These are phyloP conservation scores for Acanthaster planci DNA, from an alignment of 35 echinoderm and acorn worm genomes.

Conservation along the genomic window DNA sequence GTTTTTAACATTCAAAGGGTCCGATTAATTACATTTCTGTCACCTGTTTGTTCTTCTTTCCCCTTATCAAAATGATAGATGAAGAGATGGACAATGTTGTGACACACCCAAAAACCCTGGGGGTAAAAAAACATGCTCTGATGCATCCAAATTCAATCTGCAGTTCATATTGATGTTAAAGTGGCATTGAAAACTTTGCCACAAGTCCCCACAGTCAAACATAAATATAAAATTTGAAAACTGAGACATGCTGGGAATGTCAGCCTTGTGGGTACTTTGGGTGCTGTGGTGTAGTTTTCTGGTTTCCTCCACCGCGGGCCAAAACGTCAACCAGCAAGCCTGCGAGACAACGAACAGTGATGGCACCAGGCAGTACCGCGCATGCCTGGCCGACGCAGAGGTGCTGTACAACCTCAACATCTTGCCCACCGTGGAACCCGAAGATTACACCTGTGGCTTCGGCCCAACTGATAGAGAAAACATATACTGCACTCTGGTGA, in stretches of 20 bases:
- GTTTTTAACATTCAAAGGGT: no score
- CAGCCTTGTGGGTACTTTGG: no score
- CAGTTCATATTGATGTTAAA: no score
- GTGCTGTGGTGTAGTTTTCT: not conserved
- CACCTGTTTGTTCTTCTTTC: no score
- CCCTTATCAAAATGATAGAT: no score
- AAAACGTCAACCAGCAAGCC: conserved; percentile 8
- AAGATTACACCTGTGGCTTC: conserved; percentile 68
- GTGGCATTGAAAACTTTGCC: no score
- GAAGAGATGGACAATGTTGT: no score
- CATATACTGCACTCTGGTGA: conserved; percentile 74
- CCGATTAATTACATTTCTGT: no score
- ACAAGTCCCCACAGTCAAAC: no score
- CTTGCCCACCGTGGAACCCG: conserved; percentile 51
- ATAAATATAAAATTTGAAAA: not conserved
- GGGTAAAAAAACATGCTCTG: no score
- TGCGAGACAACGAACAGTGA: conserved; percentile 55
- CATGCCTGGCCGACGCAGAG: conserved; percentile 60
- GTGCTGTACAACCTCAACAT: conserved; percentile 48
- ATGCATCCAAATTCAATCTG: no score
- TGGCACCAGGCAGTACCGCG: conserved; percentile 62
- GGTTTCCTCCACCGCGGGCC: not conserved
- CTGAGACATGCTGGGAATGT: not conserved
- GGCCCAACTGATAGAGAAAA: conserved; percentile 25
- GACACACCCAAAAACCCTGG: no score